phyloP scores from a whole-genome alignment of 1,140 invertebrate species.

The Chelonus insularis region DNA sequence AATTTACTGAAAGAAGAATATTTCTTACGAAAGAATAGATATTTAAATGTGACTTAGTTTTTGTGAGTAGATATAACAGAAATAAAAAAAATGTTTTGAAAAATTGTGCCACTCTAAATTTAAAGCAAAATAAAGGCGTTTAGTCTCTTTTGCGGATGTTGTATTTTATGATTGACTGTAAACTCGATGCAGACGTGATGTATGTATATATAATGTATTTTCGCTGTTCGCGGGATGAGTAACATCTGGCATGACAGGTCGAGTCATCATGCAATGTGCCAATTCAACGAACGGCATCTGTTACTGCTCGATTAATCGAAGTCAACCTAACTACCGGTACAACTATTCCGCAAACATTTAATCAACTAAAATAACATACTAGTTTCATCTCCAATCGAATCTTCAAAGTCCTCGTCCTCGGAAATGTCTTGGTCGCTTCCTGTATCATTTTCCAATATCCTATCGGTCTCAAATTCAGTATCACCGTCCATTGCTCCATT shows the following conservation, averaged over 20 bases:
- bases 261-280: not conserved
- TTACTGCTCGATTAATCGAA: constrained; percentile 1
- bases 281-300: constrained; percentile 17
- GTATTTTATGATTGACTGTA: constrained; percentile 32
- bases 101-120: too few species aligned
- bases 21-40: too few species aligned
- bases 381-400: constrained; percentile 42
- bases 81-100: too few species aligned
- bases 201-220: constrained; percentile 6
- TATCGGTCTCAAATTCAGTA: constrained; percentile 40
- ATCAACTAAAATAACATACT: constrained; percentile 33
- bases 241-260: constrained; percentile 20
- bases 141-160: too few species aligned
- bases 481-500: constrained; percentile 51
- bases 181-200: not conserved
- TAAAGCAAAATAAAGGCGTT: too few species aligned
- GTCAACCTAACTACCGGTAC: not conserved
- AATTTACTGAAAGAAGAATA: too few species aligned
- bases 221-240: constrained; percentile 1
- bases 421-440: constrained; percentile 50
- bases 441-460: constrained; percentile 35
- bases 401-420: constrained; percentile 50
- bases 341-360: not conserved
- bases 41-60: too few species aligned
- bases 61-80: too few species aligned